Conservation (phyloP, 2,797 vertebrate species). For the Coendou prehensilis region DNA sequence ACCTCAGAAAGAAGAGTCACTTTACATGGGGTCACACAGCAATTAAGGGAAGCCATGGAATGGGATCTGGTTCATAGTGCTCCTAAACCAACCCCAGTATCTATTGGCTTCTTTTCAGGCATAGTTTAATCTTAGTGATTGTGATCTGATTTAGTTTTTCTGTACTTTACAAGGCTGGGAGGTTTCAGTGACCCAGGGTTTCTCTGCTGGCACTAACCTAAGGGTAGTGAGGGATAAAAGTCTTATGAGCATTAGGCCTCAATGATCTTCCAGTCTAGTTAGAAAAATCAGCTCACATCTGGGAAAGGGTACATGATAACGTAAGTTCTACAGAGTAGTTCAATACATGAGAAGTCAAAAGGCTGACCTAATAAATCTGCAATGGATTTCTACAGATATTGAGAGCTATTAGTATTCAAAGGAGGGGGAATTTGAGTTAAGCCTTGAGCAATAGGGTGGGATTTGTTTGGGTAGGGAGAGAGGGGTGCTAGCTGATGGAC, state of each 20-base stretch:
- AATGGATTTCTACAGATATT: constrained; percentile 60
- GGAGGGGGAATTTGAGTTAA: not conserved
- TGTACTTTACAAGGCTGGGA: not conserved
- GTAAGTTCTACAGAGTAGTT: constrained; percentile 29
- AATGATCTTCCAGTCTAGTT: constrained; percentile 54
- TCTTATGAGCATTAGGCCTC: constrained; percentile 23
- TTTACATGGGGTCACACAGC: not conserved
- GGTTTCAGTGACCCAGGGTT: not conserved
- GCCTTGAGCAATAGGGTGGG: not conserved
- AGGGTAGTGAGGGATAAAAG: not conserved
- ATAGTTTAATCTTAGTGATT: not conserved
- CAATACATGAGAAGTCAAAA: constrained; percentile 53
- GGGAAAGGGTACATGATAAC: not conserved
- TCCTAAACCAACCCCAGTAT: not conserved
- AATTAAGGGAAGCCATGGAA: not conserved
- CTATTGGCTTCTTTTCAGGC: not conserved
- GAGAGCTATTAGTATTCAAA: constrained; percentile 53
- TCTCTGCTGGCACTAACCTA: not conserved
- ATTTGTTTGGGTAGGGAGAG: constrained; percentile 35
- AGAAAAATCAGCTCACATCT: not conserved
- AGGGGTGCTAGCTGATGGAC: not conserved
- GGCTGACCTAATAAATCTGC: constrained; percentile 60
- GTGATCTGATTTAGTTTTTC: not conserved
- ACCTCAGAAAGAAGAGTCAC: not conserved
- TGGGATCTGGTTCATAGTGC: not conserved